Evolutionary conservation across 2,113 vertebrate genomes (phyloP).

Genomic region (Physeter macrocephalus): DNA sequence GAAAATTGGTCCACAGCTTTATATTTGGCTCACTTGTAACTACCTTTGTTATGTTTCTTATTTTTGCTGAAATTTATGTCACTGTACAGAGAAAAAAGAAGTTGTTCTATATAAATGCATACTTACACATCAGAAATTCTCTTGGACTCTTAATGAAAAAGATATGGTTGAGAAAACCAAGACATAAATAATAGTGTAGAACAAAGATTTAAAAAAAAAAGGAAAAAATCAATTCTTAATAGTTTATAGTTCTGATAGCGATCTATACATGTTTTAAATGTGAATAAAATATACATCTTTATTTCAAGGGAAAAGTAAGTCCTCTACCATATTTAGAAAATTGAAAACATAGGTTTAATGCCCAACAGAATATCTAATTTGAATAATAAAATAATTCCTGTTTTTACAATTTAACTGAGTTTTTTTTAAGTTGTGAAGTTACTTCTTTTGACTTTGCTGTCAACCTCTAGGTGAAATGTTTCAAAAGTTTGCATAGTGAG

Average conservation of each 20-base stretch:
- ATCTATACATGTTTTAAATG: neutral
- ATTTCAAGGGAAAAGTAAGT: neutral
- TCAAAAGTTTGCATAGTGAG: slow-evolving; percentile 54
- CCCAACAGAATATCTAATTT: neutral
- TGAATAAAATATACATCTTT: neutral
- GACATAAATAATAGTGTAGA: neutral
- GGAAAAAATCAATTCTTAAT: neutral
- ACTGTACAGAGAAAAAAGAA: neutral
- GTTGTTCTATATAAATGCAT: neutral
- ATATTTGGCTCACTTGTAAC: neutral
- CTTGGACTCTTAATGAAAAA: neutral
- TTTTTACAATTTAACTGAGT: neutral
- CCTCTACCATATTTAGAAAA: neutral
- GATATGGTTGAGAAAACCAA: neutral
- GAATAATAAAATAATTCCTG: neutral
- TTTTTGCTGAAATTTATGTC: neutral
- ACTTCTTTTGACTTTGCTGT: slow-evolving; percentile 61
- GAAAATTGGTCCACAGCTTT: neutral
- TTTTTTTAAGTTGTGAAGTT: slow-evolving; percentile 45
- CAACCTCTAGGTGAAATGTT: slow-evolving; percentile 46
- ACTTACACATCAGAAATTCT: neutral
- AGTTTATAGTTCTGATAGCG: neutral
- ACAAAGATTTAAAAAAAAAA: neutral
- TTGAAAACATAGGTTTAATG: neutral
- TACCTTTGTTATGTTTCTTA: neutral